These are phyloP conservation scores for Palloptera scutellata DNA, from an alignment of 2,888 invertebrate genomes.

Conservation along the genomic window DNA sequence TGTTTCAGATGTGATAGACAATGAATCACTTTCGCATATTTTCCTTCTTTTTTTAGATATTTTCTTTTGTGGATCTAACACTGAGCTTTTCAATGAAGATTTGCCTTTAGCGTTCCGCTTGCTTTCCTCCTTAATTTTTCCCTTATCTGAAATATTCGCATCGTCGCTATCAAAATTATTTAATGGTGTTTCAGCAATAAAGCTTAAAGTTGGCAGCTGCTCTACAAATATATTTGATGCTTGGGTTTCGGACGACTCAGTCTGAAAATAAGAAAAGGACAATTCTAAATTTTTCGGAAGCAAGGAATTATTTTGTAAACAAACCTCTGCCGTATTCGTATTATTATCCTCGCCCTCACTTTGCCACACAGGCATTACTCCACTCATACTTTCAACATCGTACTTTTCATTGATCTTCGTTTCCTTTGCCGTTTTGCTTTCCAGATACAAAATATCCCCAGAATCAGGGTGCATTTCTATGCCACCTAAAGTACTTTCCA, in stretches of 20 bases:
- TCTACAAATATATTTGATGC: neutral
- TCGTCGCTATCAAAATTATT: neutral
- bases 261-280: too few species aligned
- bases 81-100: too few species aligned
- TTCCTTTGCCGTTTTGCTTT: neutral
- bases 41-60: too few species aligned
- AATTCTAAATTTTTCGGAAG: neutral
- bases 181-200: neutral
- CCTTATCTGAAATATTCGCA: neutral
- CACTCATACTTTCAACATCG: neutral
- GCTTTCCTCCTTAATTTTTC: too few species aligned
- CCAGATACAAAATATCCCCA: too few species aligned
- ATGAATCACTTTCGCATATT: too few species aligned
- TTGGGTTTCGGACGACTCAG: neutral
- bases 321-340: neutral
- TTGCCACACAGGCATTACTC: neutral
- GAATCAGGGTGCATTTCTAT: too few species aligned
- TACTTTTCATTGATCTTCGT: neutral
- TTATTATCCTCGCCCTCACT: neutral
- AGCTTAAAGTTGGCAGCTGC: neutral
- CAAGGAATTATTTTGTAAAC: neutral
- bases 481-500: slow-evolving; percentile 30
- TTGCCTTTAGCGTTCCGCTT: too few species aligned
- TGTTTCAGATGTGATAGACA: too few species aligned
- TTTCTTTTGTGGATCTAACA: too few species aligned